A percentile compares a stretch with the other conserved stretches of the same genome.
Evolutionary conservation across 2,888 invertebrate species (phyloP).

Genomic region (Bombyx huttoni): DNA sequence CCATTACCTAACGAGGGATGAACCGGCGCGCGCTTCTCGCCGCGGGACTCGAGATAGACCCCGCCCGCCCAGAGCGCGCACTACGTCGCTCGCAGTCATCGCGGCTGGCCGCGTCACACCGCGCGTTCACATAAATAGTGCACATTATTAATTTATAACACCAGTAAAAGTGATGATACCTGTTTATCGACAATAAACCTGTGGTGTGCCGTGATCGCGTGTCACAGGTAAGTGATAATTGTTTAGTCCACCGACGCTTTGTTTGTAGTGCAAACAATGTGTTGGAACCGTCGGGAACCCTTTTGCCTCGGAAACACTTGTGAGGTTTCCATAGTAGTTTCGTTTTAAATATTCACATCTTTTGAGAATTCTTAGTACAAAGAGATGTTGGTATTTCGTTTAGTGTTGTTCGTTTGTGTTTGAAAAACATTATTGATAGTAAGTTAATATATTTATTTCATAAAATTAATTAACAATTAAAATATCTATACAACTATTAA

Average conservation of each 20-base stretch:
- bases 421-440: too few relatives aligned
- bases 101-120: constrained; percentile 46
- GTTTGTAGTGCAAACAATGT: constrained; percentile 52
- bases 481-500: background rate
- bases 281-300: constrained; percentile 13
- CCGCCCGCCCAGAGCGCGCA: constrained; percentile 52
- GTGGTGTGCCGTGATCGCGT: constrained; percentile 65
- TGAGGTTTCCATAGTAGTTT: background rate
- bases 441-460: background rate
- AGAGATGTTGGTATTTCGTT: background rate
- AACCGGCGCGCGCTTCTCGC: constrained; percentile 40
- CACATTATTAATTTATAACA: constrained; percentile 65
- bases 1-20: constrained; percentile 27
- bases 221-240: constrained; percentile 72
- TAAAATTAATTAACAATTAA: background rate
- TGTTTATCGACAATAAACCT: constrained; percentile 69
- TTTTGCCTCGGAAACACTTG: background rate
- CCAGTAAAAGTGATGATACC: constrained; percentile 68
- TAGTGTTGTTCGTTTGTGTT: too few relatives aligned
- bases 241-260: constrained; percentile 51
- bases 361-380: background rate
- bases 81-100: constrained; percentile 43
- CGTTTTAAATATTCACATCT: background rate
- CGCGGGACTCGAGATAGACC: constrained; percentile 23
- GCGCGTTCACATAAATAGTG: constrained; percentile 41